Evolutionary conservation across 2,797 vertebrate genomes (phyloP), one percentile per base, ranked within the genome.

Genomic region (Typhlichthys subterraneus): DNA sequence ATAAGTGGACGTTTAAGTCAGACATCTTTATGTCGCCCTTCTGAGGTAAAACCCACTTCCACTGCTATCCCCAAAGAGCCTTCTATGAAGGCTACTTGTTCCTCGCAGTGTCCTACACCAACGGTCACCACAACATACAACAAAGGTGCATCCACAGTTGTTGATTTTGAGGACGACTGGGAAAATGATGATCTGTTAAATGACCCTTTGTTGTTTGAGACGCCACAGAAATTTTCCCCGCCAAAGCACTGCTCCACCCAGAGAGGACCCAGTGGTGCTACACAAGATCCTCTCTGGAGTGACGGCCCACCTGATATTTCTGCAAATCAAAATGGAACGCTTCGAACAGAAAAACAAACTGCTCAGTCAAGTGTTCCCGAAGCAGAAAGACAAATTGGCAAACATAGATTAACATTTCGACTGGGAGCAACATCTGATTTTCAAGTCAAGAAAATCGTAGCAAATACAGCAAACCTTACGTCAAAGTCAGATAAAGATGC

Each of bases 151-250:
- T 2, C 9, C 0, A 29, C 11, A 0, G 14, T 6, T 0, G 45
- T 80, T 13, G 84, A 85, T 42, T 93, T 95, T 61, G 80, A 89
- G 13, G 95, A 96, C 0, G 94, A 94, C 66, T 96, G 96, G 75
- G 96, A 91, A 53, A 90, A 89, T 48, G 87, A 92, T 0, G 91
- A 93, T 72, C 72, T 98, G 61, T 72, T 96, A 7, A 91, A 94
- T 19, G 94, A 96, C 63, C 93, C 93, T 11, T 80, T 96, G 69
- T 64, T 94, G 15, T 80, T 94, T 71, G 94, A 95, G 73, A 93
- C 94, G 91, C 92, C 92, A 1, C 90, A 89, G 54, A 63, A 75
- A 29, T 75, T 94, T 31, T 49, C 51, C 1, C 1, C 54, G 29
- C 77, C 84, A 4, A 67, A 62, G 61, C 57, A 56, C 42, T 75